Percentiles rank a stretch among this genome's conserved stretches.
Conservation (phyloP, 2,888 invertebrate species). For the Callyntrura guangdongensis region DNA sequence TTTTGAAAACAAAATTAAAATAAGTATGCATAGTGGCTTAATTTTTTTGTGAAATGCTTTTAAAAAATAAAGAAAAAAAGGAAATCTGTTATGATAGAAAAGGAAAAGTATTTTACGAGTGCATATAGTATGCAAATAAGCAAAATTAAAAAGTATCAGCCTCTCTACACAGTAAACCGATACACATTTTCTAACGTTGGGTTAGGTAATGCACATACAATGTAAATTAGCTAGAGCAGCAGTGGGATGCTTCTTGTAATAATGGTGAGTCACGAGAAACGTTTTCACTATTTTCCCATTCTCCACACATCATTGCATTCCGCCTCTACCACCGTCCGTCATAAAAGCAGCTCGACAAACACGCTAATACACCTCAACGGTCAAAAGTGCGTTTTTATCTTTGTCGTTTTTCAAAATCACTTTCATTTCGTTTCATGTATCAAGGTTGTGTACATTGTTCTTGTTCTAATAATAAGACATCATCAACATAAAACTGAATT, state of each 20-base stretch:
- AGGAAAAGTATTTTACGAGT: too few species aligned
- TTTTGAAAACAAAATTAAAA: too few species aligned
- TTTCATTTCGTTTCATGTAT: constrained; percentile 51
- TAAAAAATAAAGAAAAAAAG: too few species aligned
- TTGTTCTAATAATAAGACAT: constrained; percentile 43
- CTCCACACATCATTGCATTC: neutral
- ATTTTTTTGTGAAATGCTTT: too few species aligned
- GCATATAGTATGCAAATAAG: neutral
- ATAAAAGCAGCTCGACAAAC: neutral
- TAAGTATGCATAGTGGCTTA: too few species aligned
- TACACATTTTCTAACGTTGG: neutral
- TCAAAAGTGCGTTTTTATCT: constrained; percentile 3
- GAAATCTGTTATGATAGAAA: too few species aligned
- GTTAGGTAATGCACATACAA: constrained; percentile 31
- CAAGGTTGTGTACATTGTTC: constrained; percentile 51
- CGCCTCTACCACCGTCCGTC: neutral
- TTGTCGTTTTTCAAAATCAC: constrained; percentile 52
- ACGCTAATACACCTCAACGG: neutral
- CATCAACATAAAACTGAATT: neutral
- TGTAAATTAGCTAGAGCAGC: constrained; percentile 16
- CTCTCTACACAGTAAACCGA: neutral
- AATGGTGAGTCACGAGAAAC: constrained; percentile 1
- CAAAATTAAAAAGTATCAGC: neutral
- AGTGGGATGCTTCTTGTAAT: constrained; percentile 14
- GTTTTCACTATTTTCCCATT: constrained; percentile 41